Percentiles rank a stretch among this genome's conserved stretches.
Conservation (phyloP, 2,888 invertebrate genomes). For the Cryptus viduatorius region DNA sequence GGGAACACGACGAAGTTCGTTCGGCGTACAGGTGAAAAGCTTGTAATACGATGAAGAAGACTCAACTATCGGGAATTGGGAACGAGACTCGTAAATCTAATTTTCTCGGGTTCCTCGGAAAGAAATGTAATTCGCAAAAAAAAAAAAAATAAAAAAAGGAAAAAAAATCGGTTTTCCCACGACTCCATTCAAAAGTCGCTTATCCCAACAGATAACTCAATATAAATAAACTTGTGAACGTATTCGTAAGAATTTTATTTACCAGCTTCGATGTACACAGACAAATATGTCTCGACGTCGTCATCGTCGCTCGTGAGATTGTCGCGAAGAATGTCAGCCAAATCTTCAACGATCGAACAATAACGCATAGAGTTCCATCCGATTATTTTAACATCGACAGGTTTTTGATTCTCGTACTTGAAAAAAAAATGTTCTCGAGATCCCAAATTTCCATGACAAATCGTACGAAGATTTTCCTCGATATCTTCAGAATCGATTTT, state of each 20-base stretch:
- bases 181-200: neutral
- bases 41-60: conserved; percentile 44
- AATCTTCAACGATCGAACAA: conserved; percentile 77
- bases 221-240: neutral
- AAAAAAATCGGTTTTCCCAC: neutral
- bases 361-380: conserved; percentile 80
- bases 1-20: conserved; percentile 55
- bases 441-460: conserved; percentile 77
- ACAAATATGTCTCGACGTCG: conserved; percentile 37
- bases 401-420: conserved; percentile 72
- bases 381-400: conserved; percentile 76
- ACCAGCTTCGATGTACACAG: conserved; percentile 21
- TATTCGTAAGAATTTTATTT: conserved; percentile 1
- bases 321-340: conserved; percentile 73
- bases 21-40: conserved; percentile 52
- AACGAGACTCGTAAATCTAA: conserved; percentile 48
- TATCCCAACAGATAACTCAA: too few species aligned
- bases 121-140: neutral
- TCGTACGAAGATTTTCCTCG: conserved; percentile 69
- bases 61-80: conserved; percentile 45
- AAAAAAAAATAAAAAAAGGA: too few species aligned
- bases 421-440: conserved; percentile 75
- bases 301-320: conserved; percentile 23
- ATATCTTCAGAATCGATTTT: conserved; percentile 62
- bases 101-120: conserved; percentile 13